Base-by-base conservation (phyloP, 2,113 vertebrate species). In the Brachionichthys hirsutus region DNA sequence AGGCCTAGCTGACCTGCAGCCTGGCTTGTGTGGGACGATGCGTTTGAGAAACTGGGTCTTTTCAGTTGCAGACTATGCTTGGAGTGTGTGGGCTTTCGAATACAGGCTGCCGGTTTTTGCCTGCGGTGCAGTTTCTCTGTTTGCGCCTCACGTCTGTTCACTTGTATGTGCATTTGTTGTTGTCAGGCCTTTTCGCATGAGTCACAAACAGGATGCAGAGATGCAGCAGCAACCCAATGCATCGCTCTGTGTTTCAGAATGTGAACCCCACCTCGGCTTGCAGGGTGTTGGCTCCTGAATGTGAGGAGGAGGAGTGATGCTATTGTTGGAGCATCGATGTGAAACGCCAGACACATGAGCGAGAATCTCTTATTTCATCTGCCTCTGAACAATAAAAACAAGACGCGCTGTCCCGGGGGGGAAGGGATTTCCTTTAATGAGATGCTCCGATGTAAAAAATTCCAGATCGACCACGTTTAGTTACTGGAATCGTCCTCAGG, bases 271-370 rank as follows among this genome's bases (percentile, higher is more conserved):
- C 81, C 83, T 82, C 3, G 54, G 70, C 71, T 73, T n/a, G 5
- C 61, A 77, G 79, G 84, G 84, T 66, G 82, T 79, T 59, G 68
- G 0, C 73, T 20, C 58, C 24, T 1, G 16, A 71, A 67, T 73
- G 62, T 46, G n/a, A n/a, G 69, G 55, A 71, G 57, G 38, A 66
- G 51, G 51, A 16, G 48, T 18, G 73, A 56, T 67, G 70, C 78
- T 82, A 81, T 85, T 89, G 87, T 83, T 80, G 75, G 65, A 70
- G n/a, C 53, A 15, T 68, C 17, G n/a, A 45, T 42, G 68, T 81
- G 85, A 85, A 88, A 87, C 76, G 50, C 0, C 8, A 30, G 24
- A 30, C 24, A 30, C 24, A 30, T 30, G 24, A 30, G 5, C 24
- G 8, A 40, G 36, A 40, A 40, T 10, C 36, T 40, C 10, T n/a